Base-by-base conservation (phyloP, 2,888 invertebrate genomes). In the Yponomeuta cagnagella region DNA sequence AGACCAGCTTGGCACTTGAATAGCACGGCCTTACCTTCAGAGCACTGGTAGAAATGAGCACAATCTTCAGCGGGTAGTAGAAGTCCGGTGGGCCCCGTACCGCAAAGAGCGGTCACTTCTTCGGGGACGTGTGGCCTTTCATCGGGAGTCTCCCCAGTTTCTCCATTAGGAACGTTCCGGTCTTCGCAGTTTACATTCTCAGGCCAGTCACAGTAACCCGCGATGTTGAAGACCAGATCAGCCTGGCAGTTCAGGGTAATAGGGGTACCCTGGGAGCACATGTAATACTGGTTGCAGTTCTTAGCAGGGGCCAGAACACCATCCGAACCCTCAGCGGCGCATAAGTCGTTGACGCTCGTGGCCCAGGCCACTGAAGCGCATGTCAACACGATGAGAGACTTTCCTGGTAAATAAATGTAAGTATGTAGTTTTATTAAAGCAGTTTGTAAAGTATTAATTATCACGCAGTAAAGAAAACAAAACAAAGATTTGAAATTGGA, bases 211-310 rank as follows among this genome's bases (percentile, higher is more conserved):
- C 23, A 74, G 15, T 1, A 31, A 12, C 52, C 52, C 15, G 15
- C 52, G 15, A 15, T 3, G 52, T 58, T 58, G 52, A 15, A 58
- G 12, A 58, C 12, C 52, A 58, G 52, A 5, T 15, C 15, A 15
- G 15, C 15, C 15, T 58, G 52, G 15, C 52, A 58, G 52, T 58
- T 15, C 52, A 58, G 15, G 2, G 15, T 58, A 12, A 15, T 4
- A 4, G 52, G 52, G 3, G 3, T 3, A 10, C 93, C 94, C 74
- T 93, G 90, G 89, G 93, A 93, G 77, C 95, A 95, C 77, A 94
- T 95, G 71, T 95, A 90, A 80, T 94, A 95, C 78, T 93, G 94
- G 72, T 93, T 87, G 78, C 95, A 95, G 70, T 93, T 89, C 1
- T 85, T 88, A 68, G 91, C 90, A 37, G 92, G 92, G 0, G 94